These are phyloP conservation scores for Mormyrus hasselquistii DNA, from an alignment of 2,797 vertebrate genomes.

Conservation along the genomic window DNA sequence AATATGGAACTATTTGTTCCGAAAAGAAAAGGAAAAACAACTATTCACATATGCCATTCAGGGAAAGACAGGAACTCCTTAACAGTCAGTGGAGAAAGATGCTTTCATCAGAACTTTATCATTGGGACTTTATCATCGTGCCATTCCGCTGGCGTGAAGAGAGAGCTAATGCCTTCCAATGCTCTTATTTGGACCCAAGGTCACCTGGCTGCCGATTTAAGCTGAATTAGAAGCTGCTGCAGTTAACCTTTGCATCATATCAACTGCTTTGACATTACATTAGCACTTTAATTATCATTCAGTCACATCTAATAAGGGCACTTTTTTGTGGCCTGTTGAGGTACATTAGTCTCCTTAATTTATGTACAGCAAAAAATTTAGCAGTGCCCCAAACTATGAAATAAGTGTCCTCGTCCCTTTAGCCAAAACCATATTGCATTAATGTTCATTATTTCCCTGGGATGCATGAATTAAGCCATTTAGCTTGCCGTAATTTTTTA, in stretches of 20 bases:
- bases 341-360: slow-evolving; percentile 48
- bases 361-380: slow-evolving; percentile 45
- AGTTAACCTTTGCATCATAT: slow-evolving; percentile 54
- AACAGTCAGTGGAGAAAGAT: background rate
- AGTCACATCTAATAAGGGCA: slow-evolving; percentile 61
- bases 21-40: background rate
- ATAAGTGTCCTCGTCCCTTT: slow-evolving; percentile 37
- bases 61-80: background rate
- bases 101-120: slow-evolving; percentile 16
- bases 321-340: slow-evolving; percentile 34
- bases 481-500: background rate
- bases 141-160: background rate
- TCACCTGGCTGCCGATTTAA: slow-evolving; percentile 60
- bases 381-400: slow-evolving; percentile 35
- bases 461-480: slow-evolving; percentile 33
- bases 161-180: slow-evolving; percentile 37
- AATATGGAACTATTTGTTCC: background rate
- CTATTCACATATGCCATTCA: background rate
- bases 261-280: slow-evolving; percentile 55
- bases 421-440: slow-evolving; percentile 42
- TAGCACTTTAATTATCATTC: slow-evolving; percentile 61
- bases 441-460: slow-evolving; percentile 37
- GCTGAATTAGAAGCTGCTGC: slow-evolving; percentile 62
- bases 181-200: slow-evolving; percentile 53
- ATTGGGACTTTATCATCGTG: slow-evolving; percentile 8